Evolutionary conservation across 2,113 vertebrate species (phyloP), one percentile per base, ranked within the genome.

Genomic region (Platichthys stellatus): DNA sequence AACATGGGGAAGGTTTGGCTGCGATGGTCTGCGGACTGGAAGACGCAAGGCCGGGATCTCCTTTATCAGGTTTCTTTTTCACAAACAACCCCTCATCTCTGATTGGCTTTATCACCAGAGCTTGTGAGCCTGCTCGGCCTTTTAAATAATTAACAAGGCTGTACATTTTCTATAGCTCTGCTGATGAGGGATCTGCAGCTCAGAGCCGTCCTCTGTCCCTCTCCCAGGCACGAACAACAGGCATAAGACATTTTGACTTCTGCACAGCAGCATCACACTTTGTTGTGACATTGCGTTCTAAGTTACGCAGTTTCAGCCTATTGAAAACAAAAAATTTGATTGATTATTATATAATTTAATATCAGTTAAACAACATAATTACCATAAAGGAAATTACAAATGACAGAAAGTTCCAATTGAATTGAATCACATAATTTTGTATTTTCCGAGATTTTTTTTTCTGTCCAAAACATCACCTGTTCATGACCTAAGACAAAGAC

Each of bases 81-180:
- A 80, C 68, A 89, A 88, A 90, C 80, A 74, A 70, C 24, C 77
- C 64, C 76, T 89, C 87, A 73, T 88, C 86, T 82, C 70, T 57
- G 76, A 84, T 81, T 24, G 47, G 40, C 81, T 60, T 91, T 82
- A 90, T 90, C 72, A 11, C 82, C 47, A 73, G 75, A 82, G 79
- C 82, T 83, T 87, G 68, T 69, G 82, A 76, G 85, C 72, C 76
- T 65, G 69, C 67, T 24, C 80, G 38, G 83, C 76, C 87, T 69
- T 89, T 90, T 93, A 69, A 92, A 93, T 93, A 90, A 93, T 92
- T 90, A 90, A 93, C 79, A 84, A 83, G 82, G 69, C 53, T 23
- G 31, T 31, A 31, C 31, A 61, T n/a, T 93, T 92, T 88, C 87
- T 84, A 86, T 85, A 80, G 80, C 72, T 63, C 79, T 85, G 66